Conservation (phyloP, 2,797 vertebrate species). For the Myotis vivesi region DNA sequence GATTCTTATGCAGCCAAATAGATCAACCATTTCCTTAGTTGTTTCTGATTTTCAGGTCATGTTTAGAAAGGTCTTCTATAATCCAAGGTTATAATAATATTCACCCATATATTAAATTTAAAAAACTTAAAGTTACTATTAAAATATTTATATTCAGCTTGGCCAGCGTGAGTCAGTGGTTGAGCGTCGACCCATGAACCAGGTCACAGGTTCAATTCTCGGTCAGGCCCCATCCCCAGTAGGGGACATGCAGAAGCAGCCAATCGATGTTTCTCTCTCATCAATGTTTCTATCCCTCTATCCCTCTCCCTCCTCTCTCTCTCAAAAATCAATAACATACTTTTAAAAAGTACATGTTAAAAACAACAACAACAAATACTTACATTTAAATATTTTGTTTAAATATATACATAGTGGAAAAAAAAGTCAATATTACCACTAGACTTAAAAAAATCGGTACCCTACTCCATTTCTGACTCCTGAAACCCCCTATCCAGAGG, state of each 20-base stretch:
- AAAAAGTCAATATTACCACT: not conserved
- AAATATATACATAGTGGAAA: not conserved
- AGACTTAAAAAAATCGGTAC: not conserved
- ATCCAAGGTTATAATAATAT: not conserved
- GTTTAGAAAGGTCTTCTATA: not conserved
- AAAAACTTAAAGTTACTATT: not conserved
- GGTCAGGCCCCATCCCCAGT: too few species aligned
- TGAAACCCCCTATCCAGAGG: not conserved
- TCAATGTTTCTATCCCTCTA: too few species aligned
- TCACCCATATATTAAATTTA: not conserved
- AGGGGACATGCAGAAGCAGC: too few species aligned
- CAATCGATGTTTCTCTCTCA: too few species aligned
- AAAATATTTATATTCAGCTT: not conserved
- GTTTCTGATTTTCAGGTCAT: not conserved
- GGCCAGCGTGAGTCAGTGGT: too few species aligned
- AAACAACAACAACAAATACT: too few species aligned
- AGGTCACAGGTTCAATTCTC: too few species aligned
- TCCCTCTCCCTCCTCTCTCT: too few species aligned
- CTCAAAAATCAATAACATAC: too few species aligned
- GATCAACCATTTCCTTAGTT: not conserved
- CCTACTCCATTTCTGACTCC: not conserved
- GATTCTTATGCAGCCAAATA: not conserved
- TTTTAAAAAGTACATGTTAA: too few species aligned
- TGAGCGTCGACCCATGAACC: too few species aligned
- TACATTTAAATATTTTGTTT: not conserved